These are phyloP conservation scores for Vipera ursinii DNA, from an alignment of 2,797 vertebrate genomes.

Conservation along the genomic window DNA sequence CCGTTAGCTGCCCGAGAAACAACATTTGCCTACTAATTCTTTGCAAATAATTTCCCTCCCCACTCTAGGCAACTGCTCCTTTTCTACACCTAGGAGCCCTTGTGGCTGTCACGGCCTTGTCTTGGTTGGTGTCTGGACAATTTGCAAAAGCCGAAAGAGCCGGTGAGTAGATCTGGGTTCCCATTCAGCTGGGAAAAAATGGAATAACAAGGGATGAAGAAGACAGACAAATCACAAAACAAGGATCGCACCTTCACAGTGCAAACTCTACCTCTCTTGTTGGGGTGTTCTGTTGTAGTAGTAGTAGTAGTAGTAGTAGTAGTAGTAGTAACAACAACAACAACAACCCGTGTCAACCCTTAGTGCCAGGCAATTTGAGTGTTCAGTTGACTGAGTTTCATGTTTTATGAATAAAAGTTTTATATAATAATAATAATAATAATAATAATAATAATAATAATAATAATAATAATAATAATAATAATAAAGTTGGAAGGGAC, in stretches of 20 bases:
- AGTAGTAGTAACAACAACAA: too few relatives aligned
- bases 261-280: not conserved
- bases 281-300: too few relatives aligned
- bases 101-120: slow-evolving; percentile 78
- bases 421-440: too few relatives aligned
- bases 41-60: not conserved
- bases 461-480: too few relatives aligned
- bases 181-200: not conserved
- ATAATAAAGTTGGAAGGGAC: too few relatives aligned
- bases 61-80: slow-evolving; percentile 85
- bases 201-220: not conserved
- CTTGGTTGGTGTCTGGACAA: slow-evolving; percentile 88
- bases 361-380: too few relatives aligned
- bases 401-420: too few relatives aligned
- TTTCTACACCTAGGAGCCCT: slow-evolving; percentile 92
- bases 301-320: too few relatives aligned
- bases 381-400: too few relatives aligned
- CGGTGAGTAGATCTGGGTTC: slow-evolving; percentile 75
- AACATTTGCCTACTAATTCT: not conserved
- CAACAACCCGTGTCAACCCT: too few relatives aligned
- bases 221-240: not conserved
- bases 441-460: too few relatives aligned
- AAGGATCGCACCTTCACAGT: not conserved
- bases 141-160: slow-evolving; percentile 84
- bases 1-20: not conserved